Evolutionary conservation across 2,888 invertebrate species (phyloP).

Genomic region (Stenoptilia bipunctidactyla): DNA sequence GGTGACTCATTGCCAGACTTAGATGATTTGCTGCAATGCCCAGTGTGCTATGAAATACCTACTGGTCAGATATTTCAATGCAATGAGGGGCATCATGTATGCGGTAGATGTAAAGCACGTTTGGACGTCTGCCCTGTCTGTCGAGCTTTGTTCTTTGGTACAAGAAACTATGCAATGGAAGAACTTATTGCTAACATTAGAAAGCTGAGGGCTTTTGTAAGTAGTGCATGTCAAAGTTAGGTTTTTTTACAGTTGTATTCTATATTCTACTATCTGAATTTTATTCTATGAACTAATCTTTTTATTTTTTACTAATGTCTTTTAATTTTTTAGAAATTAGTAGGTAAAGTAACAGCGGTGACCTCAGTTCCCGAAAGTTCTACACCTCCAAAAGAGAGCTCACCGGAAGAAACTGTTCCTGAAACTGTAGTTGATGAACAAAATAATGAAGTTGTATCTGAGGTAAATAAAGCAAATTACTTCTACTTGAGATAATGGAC

Average conservation of each 20-base stretch:
- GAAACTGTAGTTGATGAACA: conserved; percentile 33
- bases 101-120: conserved; percentile 55
- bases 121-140: conserved; percentile 66
- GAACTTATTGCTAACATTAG: conserved; percentile 60
- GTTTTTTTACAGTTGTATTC: too few species aligned
- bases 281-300: too few species aligned
- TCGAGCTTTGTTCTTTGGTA: conserved; percentile 56
- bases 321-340: conserved; percentile 36
- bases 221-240: too few species aligned
- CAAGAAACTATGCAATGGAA: conserved; percentile 70
- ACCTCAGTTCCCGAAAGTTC: conserved; percentile 30
- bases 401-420: conserved; percentile 30
- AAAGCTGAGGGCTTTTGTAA: conserved; percentile 54
- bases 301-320: neutral
- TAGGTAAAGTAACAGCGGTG: conserved; percentile 44
- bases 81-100: conserved; percentile 69
- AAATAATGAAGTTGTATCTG: conserved; percentile 28
- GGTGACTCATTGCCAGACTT: conserved; percentile 51
- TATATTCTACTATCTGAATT: too few species aligned
- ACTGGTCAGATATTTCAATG: conserved; percentile 63
- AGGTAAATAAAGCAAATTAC: too few species aligned
- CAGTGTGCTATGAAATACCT: conserved; percentile 69
- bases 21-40: conserved; percentile 69
- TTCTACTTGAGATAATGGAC: too few species aligned
- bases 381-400: conserved; percentile 28